Evolutionary conservation across 30 jellyfish, hydroid and myxozoan species (phyloP).

Genomic region (Hydra vulgaris): DNA sequence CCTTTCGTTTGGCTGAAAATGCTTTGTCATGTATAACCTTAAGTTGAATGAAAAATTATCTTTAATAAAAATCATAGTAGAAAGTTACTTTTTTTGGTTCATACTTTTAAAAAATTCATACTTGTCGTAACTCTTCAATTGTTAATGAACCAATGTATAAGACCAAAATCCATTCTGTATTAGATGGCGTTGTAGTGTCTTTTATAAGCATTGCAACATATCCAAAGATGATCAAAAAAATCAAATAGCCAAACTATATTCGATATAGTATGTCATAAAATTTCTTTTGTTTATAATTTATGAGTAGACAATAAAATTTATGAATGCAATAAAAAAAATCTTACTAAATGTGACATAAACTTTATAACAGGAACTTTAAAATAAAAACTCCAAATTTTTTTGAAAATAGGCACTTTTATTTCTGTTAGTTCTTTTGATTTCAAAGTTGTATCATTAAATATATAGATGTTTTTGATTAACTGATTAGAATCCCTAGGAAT

Average conservation of each 20-base stretch:
- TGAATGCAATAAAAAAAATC: constrained; percentile 4
- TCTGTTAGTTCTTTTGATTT: neutral
- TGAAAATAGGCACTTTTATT: constrained; percentile 15
- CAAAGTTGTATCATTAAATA: neutral
- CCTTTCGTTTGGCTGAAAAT: neutral
- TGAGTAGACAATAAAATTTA: neutral
- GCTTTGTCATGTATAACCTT: neutral
- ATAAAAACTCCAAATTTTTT: constrained; percentile 39
- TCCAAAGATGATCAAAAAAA: constrained; percentile 47
- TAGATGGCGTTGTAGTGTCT: constrained; percentile 18
- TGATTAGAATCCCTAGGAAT: neutral
- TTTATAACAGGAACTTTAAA: constrained; percentile 57
- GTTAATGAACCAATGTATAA: constrained; percentile 52
- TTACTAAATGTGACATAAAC: constrained; percentile 68
- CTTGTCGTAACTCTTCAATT: constrained; percentile 84
- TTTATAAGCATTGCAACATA: constrained; percentile 46
- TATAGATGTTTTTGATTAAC: neutral
- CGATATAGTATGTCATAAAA: neutral
- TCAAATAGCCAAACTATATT: constrained; percentile 44
- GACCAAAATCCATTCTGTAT: constrained; percentile 36
- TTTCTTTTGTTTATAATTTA: neutral
- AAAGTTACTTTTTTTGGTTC: too few species aligned
- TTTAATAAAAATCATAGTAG: too few species aligned
- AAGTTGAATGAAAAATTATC: too few species aligned
- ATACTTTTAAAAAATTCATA: neutral